Conservation (phyloP, 2,797 vertebrate genomes). For the Muscicapa comitata region DNA sequence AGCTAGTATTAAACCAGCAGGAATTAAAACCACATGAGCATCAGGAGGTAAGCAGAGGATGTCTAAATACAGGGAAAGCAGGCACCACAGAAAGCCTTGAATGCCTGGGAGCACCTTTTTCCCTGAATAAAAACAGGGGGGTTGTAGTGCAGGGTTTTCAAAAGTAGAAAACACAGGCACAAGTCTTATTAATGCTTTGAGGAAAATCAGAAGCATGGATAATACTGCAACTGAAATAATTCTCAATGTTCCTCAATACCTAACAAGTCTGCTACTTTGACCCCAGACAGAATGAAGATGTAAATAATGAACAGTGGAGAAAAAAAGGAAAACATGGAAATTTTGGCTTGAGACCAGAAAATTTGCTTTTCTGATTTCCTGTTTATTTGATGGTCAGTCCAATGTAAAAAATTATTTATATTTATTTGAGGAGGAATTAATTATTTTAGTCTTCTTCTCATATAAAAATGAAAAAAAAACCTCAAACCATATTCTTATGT, state of each 20-base stretch:
- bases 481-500: neutral
- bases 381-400: neutral
- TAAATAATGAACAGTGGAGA: accelerated
- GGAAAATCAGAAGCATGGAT: neutral
- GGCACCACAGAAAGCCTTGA: neutral
- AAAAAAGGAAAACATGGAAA: neutral
- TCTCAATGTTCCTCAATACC: neutral
- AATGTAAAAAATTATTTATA: neutral
- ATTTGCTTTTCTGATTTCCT: neutral
- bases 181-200: neutral
- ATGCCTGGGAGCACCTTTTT: accelerated
- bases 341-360: neutral
- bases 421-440: neutral
- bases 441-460: neutral
- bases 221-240: neutral
- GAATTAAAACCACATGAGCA: accelerated
- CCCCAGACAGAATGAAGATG: neutral
- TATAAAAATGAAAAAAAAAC: neutral
- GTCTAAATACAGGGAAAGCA: neutral
- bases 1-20: neutral
- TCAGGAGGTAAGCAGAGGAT: neutral
- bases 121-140: neutral
- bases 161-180: neutral
- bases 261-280: neutral
- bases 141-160: neutral